Evolutionary conservation across 1,140 invertebrate species (phyloP).

Genomic region (Aphelinus certus): DNA sequence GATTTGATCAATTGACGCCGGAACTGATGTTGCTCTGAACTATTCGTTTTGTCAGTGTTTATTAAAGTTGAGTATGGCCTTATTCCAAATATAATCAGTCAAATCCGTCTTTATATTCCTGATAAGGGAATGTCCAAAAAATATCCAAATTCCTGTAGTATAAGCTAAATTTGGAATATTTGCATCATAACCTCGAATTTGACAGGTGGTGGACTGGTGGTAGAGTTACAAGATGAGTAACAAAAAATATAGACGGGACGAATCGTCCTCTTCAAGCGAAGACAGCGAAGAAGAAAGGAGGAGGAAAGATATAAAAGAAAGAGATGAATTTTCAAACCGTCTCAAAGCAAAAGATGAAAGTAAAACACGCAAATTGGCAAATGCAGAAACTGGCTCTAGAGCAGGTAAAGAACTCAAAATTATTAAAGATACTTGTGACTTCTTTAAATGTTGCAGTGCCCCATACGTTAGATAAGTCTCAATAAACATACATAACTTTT

Average conservation of each 20-base stretch:
- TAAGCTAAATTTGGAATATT: no score
- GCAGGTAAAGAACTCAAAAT: slow-evolving; percentile 50
- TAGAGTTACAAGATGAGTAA: no score
- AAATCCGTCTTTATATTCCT: no score
- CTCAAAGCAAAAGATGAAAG: slow-evolving; percentile 91
- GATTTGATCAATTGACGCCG: no score
- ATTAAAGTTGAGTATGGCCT: no score
- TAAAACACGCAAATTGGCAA: slow-evolving; percentile 84
- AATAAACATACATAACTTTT: slow-evolving; percentile 24
- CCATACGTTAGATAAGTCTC: neutral
- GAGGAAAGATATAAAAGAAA: slow-evolving; percentile 84
- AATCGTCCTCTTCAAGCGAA: slow-evolving; percentile 57
- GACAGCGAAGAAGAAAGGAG: slow-evolving; percentile 77
- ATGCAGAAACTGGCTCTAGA: slow-evolving; percentile 66
- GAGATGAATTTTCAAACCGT: slow-evolving; percentile 93
- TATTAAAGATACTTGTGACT: neutral
- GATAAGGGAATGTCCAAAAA: no score
- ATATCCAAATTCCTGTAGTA: no score
- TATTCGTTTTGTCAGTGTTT: no score
- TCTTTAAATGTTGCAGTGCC: neutral
- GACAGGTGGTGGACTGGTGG: no score
- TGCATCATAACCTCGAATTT: no score
- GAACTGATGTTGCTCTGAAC: no score
- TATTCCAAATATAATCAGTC: no score
- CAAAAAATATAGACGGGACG: slow-evolving; percentile 66